Evolutionary conservation across 2,888 invertebrate species (phyloP), one percentile per base, ranked within the genome.

Genomic region (Nephrotoma appendiculata): DNA sequence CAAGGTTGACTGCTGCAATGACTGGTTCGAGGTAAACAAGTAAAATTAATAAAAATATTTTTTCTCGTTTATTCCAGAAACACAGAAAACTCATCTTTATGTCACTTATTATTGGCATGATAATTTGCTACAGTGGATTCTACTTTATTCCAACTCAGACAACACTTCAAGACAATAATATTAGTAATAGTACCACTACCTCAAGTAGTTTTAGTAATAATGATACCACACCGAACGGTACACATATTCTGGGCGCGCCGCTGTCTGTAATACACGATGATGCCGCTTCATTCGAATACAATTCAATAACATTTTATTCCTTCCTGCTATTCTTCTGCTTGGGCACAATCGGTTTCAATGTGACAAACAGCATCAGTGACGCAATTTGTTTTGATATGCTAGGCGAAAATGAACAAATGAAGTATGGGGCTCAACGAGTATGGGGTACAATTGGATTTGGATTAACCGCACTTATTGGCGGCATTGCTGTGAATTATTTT

Each of bases 311-410:
- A 0, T 97, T 96, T 90, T 96, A 96, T 96, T 92, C 93, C 2
- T 96, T 96, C 88, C 94, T 96, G 0, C 88, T 95, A 0, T 90
- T 96, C 41, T 94, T 96, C 93, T 95, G 95, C 83, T 88, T 95
- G 1, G 96, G 96, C 43, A 95, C 94, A 2, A 95, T 96, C 87
- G 95, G 95, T 3, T 97, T 95, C 89, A 97, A 96, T 90, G 97
- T 98, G 0, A 94, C 95, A 45, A 96, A 97, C 89, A 96, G 96
- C 85, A 95, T 98, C 57, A 96, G 96, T 57, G 98, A 98, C 91
- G 97, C 98, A 0, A 95, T 98, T 44, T 97, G 97, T 90, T 98
- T 98, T 89, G 96, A 98, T 91, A 94, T 97, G 41, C 92, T 98
- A 57, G 96, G 96, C 12, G 93, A 94, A 5, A 93, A 94, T 0